Conservation (phyloP, 2,888 invertebrate species). For the Endomychus coccineus region DNA sequence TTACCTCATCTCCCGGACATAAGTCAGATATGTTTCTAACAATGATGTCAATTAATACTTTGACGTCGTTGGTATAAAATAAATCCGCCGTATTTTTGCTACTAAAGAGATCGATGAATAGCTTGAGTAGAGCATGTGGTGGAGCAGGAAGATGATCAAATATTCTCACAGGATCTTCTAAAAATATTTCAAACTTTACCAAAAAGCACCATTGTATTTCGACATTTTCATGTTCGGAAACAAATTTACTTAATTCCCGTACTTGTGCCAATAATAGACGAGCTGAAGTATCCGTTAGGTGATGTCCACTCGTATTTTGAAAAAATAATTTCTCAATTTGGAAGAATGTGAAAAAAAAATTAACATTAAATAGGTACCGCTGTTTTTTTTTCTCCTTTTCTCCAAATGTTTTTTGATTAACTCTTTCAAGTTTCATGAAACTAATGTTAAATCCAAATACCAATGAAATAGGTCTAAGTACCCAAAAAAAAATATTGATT, state of each 20-base stretch:
- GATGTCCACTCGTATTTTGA: no score
- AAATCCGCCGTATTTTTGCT: slow-evolving; percentile 71
- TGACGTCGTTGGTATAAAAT: slow-evolving; percentile 92
- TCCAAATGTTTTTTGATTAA: no score
- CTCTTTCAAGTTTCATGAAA: no score
- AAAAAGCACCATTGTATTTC: not conserved
- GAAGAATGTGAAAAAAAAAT: no score
- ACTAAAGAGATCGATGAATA: slow-evolving; percentile 80
- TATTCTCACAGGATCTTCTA: slow-evolving; percentile 82
- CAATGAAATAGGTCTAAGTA: no score
- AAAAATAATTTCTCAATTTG: no score
- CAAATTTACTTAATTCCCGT: no score
- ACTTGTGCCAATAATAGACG: no score
- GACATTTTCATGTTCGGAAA: not conserved
- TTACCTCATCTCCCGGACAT: slow-evolving; percentile 77
- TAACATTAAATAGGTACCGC: no score
- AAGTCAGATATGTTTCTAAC: slow-evolving; percentile 85
- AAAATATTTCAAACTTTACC: slow-evolving; percentile 24
- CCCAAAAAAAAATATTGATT: no score
- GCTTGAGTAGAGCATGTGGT: slow-evolving; percentile 79
- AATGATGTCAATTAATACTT: slow-evolving; percentile 89
- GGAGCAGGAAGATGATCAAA: slow-evolving; percentile 76
- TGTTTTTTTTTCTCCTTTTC: no score
- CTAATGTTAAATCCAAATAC: not conserved
- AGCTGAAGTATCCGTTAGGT: no score